Percentiles rank a stretch among this genome's conserved stretches.
Conservation (phyloP, 2,888 invertebrate species). For the Linhomoeus sp. region DNA sequence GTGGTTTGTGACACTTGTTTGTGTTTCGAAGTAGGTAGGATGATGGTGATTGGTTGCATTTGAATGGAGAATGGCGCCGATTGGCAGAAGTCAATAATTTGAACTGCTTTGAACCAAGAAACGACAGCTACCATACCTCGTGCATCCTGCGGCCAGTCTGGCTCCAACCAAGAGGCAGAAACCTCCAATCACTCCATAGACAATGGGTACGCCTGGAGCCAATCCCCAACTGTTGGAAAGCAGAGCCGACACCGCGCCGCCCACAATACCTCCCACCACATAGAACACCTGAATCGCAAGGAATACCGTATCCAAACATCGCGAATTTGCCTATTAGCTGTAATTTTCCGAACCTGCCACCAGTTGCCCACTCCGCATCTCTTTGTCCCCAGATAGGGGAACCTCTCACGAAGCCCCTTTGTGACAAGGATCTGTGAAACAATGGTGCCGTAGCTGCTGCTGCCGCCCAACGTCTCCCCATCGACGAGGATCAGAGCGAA, state of each 20-base stretch:
- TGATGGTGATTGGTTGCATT: no score
- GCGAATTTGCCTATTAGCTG: no score
- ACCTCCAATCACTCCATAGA: not conserved
- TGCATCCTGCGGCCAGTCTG: not conserved
- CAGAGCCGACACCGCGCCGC: not conserved
- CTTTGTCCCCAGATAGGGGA: not conserved
- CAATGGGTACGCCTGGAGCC: not conserved
- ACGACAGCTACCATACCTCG: no score
- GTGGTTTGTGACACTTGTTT: no score
- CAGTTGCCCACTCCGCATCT: not conserved
- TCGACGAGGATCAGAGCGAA: not conserved
- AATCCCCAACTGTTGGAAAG: not conserved
- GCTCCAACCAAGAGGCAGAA: not conserved
- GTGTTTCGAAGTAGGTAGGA: no score
- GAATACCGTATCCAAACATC: no score
- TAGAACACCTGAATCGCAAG: not conserved
- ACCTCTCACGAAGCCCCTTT: not conserved
- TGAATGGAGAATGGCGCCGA: no score
- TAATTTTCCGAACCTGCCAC: slow-evolving; percentile 2
- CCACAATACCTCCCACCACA: not conserved
- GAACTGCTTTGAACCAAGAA: no score
- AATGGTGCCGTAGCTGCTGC: not conserved
- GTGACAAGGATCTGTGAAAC: not conserved
- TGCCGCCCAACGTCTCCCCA: not conserved
- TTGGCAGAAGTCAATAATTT: no score